Conservation (phyloP, 2,888 invertebrate species). For the Noctua fimbriata region DNA sequence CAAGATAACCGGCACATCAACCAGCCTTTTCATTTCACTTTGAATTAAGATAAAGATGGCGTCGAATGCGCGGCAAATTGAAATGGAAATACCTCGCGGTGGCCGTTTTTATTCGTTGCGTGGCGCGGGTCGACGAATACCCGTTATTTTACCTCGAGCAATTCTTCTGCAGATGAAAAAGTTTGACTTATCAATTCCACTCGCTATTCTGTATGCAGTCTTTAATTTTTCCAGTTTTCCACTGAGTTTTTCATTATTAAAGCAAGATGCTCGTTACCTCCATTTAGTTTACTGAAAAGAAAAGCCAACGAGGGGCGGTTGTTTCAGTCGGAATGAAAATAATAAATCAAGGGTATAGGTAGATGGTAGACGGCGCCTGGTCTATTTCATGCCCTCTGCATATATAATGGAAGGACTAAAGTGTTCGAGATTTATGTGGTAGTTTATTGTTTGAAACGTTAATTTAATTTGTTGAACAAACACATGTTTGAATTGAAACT, state of each 20-base stretch:
- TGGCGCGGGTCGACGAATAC: slow-evolving; percentile 65
- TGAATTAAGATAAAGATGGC: slow-evolving; percentile 74
- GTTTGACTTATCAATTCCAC: slow-evolving; percentile 83
- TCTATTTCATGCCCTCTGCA: slow-evolving; percentile 79
- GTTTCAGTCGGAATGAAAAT: slow-evolving; percentile 84
- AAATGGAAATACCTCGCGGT: slow-evolving; percentile 74
- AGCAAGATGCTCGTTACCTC: slow-evolving; percentile 84
- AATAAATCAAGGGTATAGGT: slow-evolving; percentile 83
- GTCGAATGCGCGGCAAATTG: slow-evolving; percentile 72
- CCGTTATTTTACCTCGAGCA: slow-evolving; percentile 71
- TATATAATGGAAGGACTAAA: slow-evolving; percentile 73
- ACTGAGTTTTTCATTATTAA: slow-evolving; percentile 79
- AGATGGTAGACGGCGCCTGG: slow-evolving; percentile 79
- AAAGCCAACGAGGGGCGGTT: slow-evolving; percentile 75
- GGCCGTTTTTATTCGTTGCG: slow-evolving; percentile 72
- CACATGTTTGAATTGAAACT: slow-evolving; percentile 24
- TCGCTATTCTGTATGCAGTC: slow-evolving; percentile 77
- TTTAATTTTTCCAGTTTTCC: slow-evolving; percentile 69
- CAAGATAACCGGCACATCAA: slow-evolving; percentile 51
- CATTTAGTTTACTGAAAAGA: slow-evolving; percentile 79
- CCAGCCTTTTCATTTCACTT: slow-evolving; percentile 66
- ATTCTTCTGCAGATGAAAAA: slow-evolving; percentile 78
- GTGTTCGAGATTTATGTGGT: slow-evolving; percentile 71
- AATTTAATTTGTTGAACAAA: slow-evolving; percentile 52
- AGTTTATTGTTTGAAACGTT: slow-evolving; percentile 58